These are phyloP conservation scores for Falco rusticolus DNA, from an alignment of 2,797 vertebrate genomes.

Conservation along the genomic window DNA sequence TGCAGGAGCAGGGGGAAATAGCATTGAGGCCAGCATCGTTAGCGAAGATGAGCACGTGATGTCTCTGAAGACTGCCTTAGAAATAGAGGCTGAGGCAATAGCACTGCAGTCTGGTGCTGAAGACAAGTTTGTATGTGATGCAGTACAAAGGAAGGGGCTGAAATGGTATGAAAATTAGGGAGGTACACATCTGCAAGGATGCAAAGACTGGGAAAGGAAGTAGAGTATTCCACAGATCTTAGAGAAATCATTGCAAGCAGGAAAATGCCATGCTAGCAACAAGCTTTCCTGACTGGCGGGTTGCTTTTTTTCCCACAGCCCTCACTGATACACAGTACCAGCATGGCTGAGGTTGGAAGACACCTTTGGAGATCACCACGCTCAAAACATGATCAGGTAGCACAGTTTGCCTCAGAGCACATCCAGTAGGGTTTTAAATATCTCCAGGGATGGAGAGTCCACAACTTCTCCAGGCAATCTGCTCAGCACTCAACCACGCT, in stretches of 20 bases:
- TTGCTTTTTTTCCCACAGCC: neutral
- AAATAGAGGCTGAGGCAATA: neutral
- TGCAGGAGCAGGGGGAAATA: neutral
- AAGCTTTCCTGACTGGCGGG: neutral
- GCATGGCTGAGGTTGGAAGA: neutral
- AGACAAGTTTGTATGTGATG: neutral
- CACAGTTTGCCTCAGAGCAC: neutral
- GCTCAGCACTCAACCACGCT: neutral
- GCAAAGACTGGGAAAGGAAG: neutral
- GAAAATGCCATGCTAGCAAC: neutral
- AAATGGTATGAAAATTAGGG: neutral
- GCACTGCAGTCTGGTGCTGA: neutral
- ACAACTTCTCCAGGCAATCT: neutral
- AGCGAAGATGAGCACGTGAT: neutral
- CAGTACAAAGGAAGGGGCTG: neutral
- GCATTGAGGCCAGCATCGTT: neutral
- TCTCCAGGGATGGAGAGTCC: neutral
- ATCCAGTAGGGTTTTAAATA: neutral
- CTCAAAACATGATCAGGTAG: neutral
- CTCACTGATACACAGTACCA: neutral
- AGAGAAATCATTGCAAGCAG: neutral
- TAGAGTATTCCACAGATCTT: neutral
- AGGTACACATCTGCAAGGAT: neutral
- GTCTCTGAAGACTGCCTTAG: neutral
- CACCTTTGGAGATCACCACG: rapidly evolving